Conservation (phyloP, 2,888 invertebrate genomes). For the Clivina fossor region DNA sequence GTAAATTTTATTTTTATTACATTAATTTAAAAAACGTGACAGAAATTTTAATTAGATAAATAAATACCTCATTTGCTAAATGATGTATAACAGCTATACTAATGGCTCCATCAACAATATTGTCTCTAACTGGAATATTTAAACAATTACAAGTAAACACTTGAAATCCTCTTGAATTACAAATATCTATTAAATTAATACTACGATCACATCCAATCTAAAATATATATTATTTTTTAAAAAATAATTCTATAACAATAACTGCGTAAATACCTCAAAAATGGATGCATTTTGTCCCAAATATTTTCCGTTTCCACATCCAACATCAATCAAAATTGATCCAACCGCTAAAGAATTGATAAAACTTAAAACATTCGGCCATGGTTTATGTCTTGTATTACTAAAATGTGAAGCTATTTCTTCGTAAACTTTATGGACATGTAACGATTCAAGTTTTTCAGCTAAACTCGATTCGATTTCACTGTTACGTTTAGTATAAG, state of each 20-base stretch:
- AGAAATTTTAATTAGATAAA: slow-evolving; percentile 10
- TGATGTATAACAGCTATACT: slow-evolving; percentile 98
- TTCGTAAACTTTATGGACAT: slow-evolving; percentile 90
- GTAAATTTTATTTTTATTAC: slow-evolving; percentile 23
- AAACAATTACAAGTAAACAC: slow-evolving; percentile 79
- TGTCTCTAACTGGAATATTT: slow-evolving; percentile 67
- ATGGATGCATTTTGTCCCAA: slow-evolving; percentile 64
- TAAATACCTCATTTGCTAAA: slow-evolving; percentile 71
- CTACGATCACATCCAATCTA: slow-evolving; percentile 84
- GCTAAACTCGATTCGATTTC: slow-evolving; percentile 54
- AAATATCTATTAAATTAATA: slow-evolving; percentile 66
- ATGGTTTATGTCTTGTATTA: slow-evolving; percentile 89
- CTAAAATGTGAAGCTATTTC: slow-evolving; percentile 94
- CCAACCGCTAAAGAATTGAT: slow-evolving; percentile 66
- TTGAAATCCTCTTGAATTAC: slow-evolving; percentile 62
- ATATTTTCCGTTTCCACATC: slow-evolving; percentile 99
- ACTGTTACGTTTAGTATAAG: slow-evolving; percentile 45
- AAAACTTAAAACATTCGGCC: slow-evolving; percentile 89
- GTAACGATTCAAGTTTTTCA: slow-evolving; percentile 67
- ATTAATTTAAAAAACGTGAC: not conserved
- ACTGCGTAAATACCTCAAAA: slow-evolving; percentile 58
- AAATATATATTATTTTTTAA: slow-evolving; percentile 44
- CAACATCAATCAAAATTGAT: slow-evolving; percentile 83
- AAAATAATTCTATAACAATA: slow-evolving; percentile 26
- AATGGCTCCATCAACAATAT: slow-evolving; percentile 76